Conservation (phyloP, 2,113 vertebrate genomes). For the Callorhinus ursinus region DNA sequence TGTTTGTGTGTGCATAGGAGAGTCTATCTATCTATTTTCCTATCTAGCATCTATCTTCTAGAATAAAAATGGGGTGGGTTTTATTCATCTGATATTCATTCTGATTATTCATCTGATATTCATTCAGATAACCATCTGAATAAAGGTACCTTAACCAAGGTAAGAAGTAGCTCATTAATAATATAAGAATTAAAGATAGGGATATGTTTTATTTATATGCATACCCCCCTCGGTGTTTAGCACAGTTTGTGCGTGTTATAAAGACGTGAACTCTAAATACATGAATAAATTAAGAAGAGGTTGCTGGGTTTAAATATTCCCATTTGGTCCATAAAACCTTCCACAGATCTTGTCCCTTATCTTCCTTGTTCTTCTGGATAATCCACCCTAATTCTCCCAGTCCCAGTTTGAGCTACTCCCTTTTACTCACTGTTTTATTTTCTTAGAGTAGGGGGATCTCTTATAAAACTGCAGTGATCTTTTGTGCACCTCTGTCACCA, state of each 20-base stretch:
- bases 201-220: background rate
- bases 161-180: background rate
- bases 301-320: background rate
- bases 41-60: background rate
- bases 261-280: background rate
- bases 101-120: too few relatives aligned
- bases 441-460: background rate
- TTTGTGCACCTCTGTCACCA: background rate
- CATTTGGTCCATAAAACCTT: background rate
- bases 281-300: background rate
- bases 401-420: background rate
- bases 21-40: background rate
- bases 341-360: background rate
- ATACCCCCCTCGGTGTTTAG: background rate
- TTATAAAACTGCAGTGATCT: background rate
- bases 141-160: background rate
- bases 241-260: background rate
- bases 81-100: background rate
- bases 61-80: background rate
- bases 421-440: constrained; percentile 15
- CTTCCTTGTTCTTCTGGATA: background rate
- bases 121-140: background rate
- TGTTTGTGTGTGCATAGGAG: background rate
- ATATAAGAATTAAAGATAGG: background rate
- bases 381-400: background rate